Percentiles rank a stretch among this genome's conserved stretches.
Evolutionary conservation across 2,113 vertebrate species (phyloP).

Genomic region (Nanger granti): DNA sequence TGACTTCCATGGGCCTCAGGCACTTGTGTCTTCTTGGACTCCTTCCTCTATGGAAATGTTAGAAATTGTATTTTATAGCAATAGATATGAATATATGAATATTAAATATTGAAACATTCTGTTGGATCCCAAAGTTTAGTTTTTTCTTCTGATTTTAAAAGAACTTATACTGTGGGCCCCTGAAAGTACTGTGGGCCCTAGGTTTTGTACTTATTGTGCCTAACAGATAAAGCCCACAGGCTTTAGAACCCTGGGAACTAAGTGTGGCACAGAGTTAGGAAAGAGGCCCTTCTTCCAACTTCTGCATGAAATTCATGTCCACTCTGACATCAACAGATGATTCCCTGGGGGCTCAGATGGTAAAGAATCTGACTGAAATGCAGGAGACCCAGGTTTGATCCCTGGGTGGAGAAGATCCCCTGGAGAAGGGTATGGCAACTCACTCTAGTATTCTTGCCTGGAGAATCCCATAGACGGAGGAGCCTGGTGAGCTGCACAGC

Average conservation of each 20-base stretch:
- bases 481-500: neutral
- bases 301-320: neutral
- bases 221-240: neutral
- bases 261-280: neutral
- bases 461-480: neutral
- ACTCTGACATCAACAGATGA: neutral
- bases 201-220: neutral
- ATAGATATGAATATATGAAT: neutral
- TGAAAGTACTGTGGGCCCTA: neutral
- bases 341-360: neutral
- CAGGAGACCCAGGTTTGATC: neutral
- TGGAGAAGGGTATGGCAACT: neutral
- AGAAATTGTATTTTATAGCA: neutral
- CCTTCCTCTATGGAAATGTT: neutral
- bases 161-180: neutral
- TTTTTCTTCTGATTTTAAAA: neutral
- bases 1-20: neutral
- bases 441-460: neutral
- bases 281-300: neutral
- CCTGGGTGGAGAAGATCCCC: neutral
- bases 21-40: neutral
- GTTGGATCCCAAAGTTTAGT: neutral
- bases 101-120: neutral
- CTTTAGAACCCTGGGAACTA: neutral
- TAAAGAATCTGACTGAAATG: neutral